Conservation (phyloP, 1,140 invertebrate genomes). For the Leucophenga varia region DNA sequence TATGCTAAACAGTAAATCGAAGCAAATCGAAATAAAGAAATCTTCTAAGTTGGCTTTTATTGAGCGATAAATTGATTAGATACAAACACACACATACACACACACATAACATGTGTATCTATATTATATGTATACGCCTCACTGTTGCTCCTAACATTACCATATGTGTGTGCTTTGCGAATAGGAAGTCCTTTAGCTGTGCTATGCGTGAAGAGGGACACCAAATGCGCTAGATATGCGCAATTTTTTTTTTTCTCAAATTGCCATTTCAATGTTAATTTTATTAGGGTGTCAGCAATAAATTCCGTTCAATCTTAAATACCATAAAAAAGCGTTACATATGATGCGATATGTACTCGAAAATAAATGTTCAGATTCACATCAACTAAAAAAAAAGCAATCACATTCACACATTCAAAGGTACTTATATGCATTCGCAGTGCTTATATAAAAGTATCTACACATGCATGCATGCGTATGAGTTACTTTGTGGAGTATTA, state of each 20-base stretch:
- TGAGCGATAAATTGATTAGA: constrained; percentile 55
- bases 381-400: too few species aligned
- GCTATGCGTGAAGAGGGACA: constrained; percentile 11
- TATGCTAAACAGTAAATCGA: constrained; percentile 1
- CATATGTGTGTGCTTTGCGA: background rate
- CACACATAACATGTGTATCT: too few species aligned
- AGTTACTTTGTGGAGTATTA: background rate
- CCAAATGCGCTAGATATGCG: too few species aligned
- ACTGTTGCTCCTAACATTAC: too few species aligned
- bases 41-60: constrained; percentile 43
- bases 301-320: constrained; percentile 55
- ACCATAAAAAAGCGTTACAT: constrained; percentile 47
- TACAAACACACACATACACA: too few species aligned
- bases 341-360: constrained; percentile 10
- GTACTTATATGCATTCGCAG: too few species aligned
- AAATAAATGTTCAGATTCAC: too few species aligned
- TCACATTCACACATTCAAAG: constrained; percentile 18
- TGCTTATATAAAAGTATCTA: constrained; percentile 12
- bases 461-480: background rate
- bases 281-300: constrained; percentile 55
- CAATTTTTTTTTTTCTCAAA: constrained; percentile 51
- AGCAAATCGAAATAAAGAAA: constrained; percentile 20
- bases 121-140: too few species aligned
- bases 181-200: background rate
- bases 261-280: constrained; percentile 56